phyloP scores from a whole-genome alignment of 2,888 invertebrate species.

The Hoplodrina blanda region DNA sequence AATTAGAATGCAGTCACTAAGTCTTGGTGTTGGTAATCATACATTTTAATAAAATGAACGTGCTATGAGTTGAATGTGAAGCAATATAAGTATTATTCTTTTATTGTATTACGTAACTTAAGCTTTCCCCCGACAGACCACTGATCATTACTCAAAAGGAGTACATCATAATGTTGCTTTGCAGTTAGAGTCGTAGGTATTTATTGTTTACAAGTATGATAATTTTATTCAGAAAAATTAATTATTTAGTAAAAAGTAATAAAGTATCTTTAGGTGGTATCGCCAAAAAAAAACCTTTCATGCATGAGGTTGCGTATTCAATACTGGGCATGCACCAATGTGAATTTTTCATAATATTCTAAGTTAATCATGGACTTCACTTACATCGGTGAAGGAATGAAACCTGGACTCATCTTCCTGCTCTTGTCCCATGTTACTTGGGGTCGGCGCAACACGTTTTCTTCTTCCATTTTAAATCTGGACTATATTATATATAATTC shows the following conservation, averaged over 20 bases:
- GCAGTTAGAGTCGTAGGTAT: conserved; percentile 11
- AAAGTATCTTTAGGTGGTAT: neutral
- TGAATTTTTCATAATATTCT: too few relatives aligned
- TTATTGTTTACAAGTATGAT: conserved; percentile 2
- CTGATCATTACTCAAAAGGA: conserved; percentile 27
- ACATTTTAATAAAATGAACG: conserved; percentile 44
- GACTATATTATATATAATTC: too few relatives aligned
- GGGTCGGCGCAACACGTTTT: too few relatives aligned
- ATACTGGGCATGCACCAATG: too few relatives aligned
- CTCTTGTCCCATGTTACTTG: too few relatives aligned
- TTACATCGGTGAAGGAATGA: too few relatives aligned
- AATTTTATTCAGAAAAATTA: neutral
- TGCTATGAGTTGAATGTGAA: conserved; percentile 30
- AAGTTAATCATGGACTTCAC: too few relatives aligned
- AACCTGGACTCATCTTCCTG: too few relatives aligned
- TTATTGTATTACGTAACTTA: conserved; percentile 52
- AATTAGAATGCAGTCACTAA: conserved; percentile 41
- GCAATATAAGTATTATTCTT: conserved; percentile 47
- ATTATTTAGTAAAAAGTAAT: neutral
- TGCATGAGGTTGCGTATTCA: too few relatives aligned
- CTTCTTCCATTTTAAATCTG: too few relatives aligned
- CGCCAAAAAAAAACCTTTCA: too few relatives aligned
- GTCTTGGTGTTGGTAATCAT: conserved; percentile 31
- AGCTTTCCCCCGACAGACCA: conserved; percentile 41
- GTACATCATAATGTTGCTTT: conserved; percentile 10